Evolutionary conservation across 2,888 invertebrate species (phyloP).

Genomic region (Diaperis boleti): DNA sequence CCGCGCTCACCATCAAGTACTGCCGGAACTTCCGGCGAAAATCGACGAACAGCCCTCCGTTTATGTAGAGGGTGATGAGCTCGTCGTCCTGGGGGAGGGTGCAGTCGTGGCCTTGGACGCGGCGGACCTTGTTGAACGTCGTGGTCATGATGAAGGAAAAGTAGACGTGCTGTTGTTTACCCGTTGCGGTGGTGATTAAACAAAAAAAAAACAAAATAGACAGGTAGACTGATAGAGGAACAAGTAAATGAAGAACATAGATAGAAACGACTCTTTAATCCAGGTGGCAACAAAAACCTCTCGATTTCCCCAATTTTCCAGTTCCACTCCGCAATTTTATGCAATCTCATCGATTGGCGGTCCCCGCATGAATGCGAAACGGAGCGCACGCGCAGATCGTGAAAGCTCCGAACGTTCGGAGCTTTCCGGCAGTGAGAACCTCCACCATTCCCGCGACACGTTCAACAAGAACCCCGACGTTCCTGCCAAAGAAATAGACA

Average conservation of each 20-base stretch:
- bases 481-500: not conserved
- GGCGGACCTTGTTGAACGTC: constrained; percentile 10
- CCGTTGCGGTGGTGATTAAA: not conserved
- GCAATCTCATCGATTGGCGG: constrained; percentile 40
- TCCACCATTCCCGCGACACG: too few species aligned
- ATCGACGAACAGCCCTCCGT: constrained; percentile 43
- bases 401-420: constrained; percentile 12
- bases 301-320: constrained; percentile 20
- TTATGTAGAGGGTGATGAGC: constrained; percentile 32
- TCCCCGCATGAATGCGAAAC: constrained; percentile 36
- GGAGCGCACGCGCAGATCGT: constrained; percentile 28
- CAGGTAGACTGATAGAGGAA: not conserved
- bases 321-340: constrained; percentile 38
- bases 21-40: constrained; percentile 40
- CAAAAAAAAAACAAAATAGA: not conserved
- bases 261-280: constrained; percentile 3
- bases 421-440: constrained; percentile 9
- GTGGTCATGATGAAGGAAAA: constrained; percentile 4
- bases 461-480: not conserved
- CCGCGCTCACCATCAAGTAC: constrained; percentile 35
- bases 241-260: too few species aligned
- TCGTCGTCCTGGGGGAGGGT: constrained; percentile 26
- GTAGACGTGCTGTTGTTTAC: too few species aligned
- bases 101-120: constrained; percentile 28
- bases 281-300: not conserved